Base-by-base conservation (phyloP, 2,797 vertebrate species). In the Thalassophryne amazonica region DNA sequence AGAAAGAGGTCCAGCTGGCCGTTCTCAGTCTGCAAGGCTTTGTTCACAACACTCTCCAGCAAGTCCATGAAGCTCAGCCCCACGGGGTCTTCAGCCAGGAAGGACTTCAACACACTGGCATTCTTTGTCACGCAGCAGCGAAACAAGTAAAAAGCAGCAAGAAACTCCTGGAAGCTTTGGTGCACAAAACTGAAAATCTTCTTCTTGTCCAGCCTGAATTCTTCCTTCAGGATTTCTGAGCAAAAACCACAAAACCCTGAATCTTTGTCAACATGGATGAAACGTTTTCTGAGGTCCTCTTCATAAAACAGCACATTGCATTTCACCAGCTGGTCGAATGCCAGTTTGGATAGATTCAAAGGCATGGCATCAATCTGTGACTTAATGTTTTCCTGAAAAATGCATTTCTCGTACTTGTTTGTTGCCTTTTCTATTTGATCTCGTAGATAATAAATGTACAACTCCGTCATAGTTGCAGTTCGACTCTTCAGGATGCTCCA, bases 101-200 rank as follows among this genome's bases (percentile, higher is more conserved):
- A 57, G 7, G 33, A 41, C 18, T 48, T 38, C 24, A 61, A 11
- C 30, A 24, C 7, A 13, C 12, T 6, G 5, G 36, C 21, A 29
- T 68, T 35, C 4, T 55, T 54, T 2, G 17, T 60, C 28, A 45
- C 6, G 29, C 51, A 55, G 43, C 50, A 47, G 43, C 41, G 31
- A 21, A 42, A 18, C 16, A 54, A 2, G 3, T 42, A 43, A 24
- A 67, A 33, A 49, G 51, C 57, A 30, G 46, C 57, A 7, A 68
- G 57, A 32, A 68, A 68, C 39, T 68, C 64, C 24, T 68, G 64
- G n/a, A 61, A 56, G 30, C 57, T 61, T 4, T 68, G 45, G 49
- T 63, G 52, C 13, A 63, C 37, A 29, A 56, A 49, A 28, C 51
- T 55, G 28, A 63, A 63, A 45, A 56, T 50, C 27, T 45, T 55